A percentile compares a stretch with the other conserved stretches of the same genome.
Conservation (phyloP, 1,140 invertebrate genomes). For the Ips nitidus region DNA sequence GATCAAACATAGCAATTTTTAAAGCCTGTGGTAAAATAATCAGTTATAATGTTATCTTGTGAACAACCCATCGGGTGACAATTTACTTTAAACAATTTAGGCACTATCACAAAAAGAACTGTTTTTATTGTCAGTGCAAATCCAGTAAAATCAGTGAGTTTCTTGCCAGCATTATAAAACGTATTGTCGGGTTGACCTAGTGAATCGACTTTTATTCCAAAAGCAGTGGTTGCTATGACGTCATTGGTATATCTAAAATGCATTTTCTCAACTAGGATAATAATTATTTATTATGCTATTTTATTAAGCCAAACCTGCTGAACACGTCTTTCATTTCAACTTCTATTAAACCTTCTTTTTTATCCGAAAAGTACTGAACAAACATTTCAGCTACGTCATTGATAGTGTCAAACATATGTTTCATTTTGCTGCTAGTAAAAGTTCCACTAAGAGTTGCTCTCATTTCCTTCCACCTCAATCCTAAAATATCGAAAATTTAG, state of each 20-base stretch:
- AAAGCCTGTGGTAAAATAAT: not conserved
- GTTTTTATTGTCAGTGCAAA: slow-evolving; percentile 39
- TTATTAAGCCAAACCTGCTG: slow-evolving; percentile 36
- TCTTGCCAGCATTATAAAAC: slow-evolving; percentile 48
- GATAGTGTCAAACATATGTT: slow-evolving; percentile 48
- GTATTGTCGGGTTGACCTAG: slow-evolving; percentile 46
- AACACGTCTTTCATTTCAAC: slow-evolving; percentile 41
- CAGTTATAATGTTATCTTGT: too few relatives aligned
- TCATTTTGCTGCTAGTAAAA: slow-evolving; percentile 53
- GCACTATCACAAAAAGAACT: slow-evolving; percentile 3
- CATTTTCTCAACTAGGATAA: not conserved
- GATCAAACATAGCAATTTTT: not conserved
- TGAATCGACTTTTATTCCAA: slow-evolving; percentile 49
- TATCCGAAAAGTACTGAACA: slow-evolving; percentile 41
- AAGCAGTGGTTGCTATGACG: slow-evolving; percentile 50
- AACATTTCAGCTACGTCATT: slow-evolving; percentile 45
- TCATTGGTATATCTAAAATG: slow-evolving; percentile 47
- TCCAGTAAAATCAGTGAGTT: slow-evolving; percentile 40
- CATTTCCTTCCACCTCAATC: slow-evolving; percentile 51
- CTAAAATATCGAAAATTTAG: slow-evolving; percentile 23
- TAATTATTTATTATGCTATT: slow-evolving; percentile 14
- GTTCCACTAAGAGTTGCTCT: slow-evolving; percentile 50
- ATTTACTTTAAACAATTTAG: slow-evolving; percentile 19
- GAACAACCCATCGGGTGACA: not conserved
- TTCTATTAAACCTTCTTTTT: slow-evolving; percentile 31